Evolutionary conservation across 2,113 vertebrate species (phyloP), one percentile per base, ranked within the genome.

Genomic region (Crotalus viridis): DNA sequence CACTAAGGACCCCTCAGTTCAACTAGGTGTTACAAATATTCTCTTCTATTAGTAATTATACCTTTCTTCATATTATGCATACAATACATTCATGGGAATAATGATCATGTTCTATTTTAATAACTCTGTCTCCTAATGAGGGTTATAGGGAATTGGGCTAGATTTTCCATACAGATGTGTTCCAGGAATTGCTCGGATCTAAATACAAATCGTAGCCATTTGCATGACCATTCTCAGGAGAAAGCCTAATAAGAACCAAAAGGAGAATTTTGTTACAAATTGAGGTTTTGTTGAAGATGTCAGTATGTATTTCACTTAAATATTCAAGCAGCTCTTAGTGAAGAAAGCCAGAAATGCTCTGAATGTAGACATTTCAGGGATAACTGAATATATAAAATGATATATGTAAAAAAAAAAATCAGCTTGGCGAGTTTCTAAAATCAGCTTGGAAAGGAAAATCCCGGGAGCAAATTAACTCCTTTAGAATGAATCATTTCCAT

Each of bases 401-500:
- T 26, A 87, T 22, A 59, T 19, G 51, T n/a, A 69, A 74, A 94
- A 69, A 64, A 39, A 69, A 64, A 26, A 61, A 61, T 39, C 74
- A 81, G 33, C 74, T 81, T 81, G 33, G 33, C 19, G 0, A 81
- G 10, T 81, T 90, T 56, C 89, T 92, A 39, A 55, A 91, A 91
- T 69, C 8, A 69, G 92, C 89, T 1, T 12, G 52, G n/a, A 39
- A 93, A 93, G 24, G 2, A 64, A 5, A 4, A 86, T 0, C 91
- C 92, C 89, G 26, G 61, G 59, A 93, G 85, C 89, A 95, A 85
- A 5, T 85, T 57, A 54, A 12, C 69, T 93, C 89, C 74, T 3
- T 17, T 19, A 90, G 90, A 90, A 93, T 89, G 88, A 93, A 55
- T 93, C 59, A 1, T 89, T 95, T 89, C 94, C 92, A 26, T 90